Evolutionary conservation across 2,113 vertebrate genomes (phyloP), one percentile per base, ranked within the genome.

Genomic region (Dromaius novaehollandiae): DNA sequence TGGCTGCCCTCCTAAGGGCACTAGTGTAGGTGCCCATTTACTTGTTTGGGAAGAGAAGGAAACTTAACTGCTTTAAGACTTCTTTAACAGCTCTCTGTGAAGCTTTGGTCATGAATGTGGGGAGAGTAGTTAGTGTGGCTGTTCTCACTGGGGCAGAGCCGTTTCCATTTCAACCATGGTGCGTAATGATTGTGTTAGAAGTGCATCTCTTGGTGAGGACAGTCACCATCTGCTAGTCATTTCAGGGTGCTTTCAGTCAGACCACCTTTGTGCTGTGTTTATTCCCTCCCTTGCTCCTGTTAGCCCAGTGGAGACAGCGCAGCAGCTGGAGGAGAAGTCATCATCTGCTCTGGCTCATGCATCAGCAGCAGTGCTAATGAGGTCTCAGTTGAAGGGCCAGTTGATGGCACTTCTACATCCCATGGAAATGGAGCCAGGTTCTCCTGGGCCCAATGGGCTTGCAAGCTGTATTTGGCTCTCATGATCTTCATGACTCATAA

Each of bases 351-450:
- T 22, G 81, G 73, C 71, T 63, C 4, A 0, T 64, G 63, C 82
- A 65, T 73, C 83, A 24, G 36, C 82, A 71, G 25, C 3, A 76
- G 78, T 10, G 78, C 84, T 82, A 5, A 44, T n/a, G 50, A 53
- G 48, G 36, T 22, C 89, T 51, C 46, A 70, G 81, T 81, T 69
- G 48, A 70, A 75, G 81, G 85, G 14, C 22, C 34, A 22, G 61
- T 56, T 61, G 22, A 9, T 71, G 40, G 53, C 75, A 21, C 26
- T 50, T 87, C 48, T 70, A 7, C 20, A 7, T 68, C 46, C 77
- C 81, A n/a, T 0, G 0, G 14, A 84, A 64, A 0, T 40, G 36
- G 40, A 89, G 84, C 50, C 56, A 71, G 60, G 1, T 53, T n/a
- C 89, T 50, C 84, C 46, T 8, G 68, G 48, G 77, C 81, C 51